These are phyloP conservation scores for Muricea muricata DNA, from an alignment of 92 coral and sea anemone species.

Conservation along the genomic window DNA sequence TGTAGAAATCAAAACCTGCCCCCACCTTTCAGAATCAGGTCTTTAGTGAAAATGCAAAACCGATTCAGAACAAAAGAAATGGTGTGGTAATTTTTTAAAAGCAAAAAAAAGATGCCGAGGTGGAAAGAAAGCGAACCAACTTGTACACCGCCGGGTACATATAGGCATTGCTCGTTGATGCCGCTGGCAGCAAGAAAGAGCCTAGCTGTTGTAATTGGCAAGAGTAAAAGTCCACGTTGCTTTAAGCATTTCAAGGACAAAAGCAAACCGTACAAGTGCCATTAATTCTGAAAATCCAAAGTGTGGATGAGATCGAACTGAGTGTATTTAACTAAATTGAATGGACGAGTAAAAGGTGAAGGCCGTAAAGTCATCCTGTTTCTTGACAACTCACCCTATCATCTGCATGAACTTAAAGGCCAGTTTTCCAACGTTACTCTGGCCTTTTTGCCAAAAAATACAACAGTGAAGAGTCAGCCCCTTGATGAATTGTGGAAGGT, in stretches of 20 bases:
- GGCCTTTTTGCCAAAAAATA: constrained; percentile 42
- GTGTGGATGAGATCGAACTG: constrained; percentile 66
- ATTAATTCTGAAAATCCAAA: constrained; percentile 52
- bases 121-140: constrained; percentile 60
- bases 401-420: constrained; percentile 41
- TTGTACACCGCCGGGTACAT: no score
- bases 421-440: constrained; percentile 42
- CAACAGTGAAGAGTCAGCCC: constrained; percentile 40
- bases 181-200: constrained; percentile 30
- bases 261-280: constrained; percentile 49
- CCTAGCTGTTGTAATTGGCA: constrained; percentile 60
- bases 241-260: constrained; percentile 2
- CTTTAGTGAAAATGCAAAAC: no score
- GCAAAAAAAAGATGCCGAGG: constrained; percentile 52
- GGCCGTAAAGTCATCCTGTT: constrained; percentile 41
- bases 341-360: constrained; percentile 36
- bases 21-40: no score
- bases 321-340: constrained; percentile 47
- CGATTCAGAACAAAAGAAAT: no score
- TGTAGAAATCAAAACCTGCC: no score
- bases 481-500: constrained; percentile 29
- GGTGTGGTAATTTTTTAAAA: no score
- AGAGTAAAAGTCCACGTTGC: constrained; percentile 47
- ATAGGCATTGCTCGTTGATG: constrained; percentile 47
- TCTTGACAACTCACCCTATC: constrained; percentile 41